Base-by-base conservation (phyloP, 2,888 invertebrate species). In the Amblyteles armatorius region DNA sequence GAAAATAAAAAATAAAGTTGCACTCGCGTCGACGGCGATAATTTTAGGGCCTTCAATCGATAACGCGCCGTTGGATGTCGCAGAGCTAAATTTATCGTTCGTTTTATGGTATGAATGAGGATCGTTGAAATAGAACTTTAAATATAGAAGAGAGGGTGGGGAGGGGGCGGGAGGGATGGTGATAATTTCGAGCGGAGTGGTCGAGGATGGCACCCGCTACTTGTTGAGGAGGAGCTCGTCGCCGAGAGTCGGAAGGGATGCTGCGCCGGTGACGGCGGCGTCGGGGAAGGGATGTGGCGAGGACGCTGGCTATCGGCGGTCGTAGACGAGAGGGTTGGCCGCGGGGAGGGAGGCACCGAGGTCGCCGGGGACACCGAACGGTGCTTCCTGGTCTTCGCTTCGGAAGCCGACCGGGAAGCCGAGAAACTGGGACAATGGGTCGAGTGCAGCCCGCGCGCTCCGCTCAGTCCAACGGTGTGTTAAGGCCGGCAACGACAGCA, bases 361-460 rank as follows among this genome's bases (percentile, higher is more conserved):
- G 63, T 82, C 78, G 77, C 79, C 79, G 40, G 84, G 86, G 81
- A 82, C 50, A 40, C 63, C 55, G 77, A 84, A 83, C 72, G 44
- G 55, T 52, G 82, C 60, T 83, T 83, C 83, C 83, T 79, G 83
- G 82, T 79, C 65, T 82, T 57, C 67, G 69, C 79, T 84, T 40
- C 73, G 72, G 63, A 65, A 71, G 36, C 50, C 76, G 82, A 79
- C 68, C 77, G 79, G 84, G 82, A 87, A 90, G 88, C 87, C 88
- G 76, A 82, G 85, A 92, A 93, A 92, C 92, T 93, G 90, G 93
- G 93, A 91, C 93, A 92, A 92, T 92, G 90, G 92, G 92, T 92
- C 92, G 91, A 91, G 91, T 91, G 90, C 44, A 48, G 60, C 63
- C n/a, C 44, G 60, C 44, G 44, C 36, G n/a, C 26, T 60, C 44